Base-by-base conservation (phyloP, 1,140 invertebrate species). In the Sarcophaga peregrina region DNA sequence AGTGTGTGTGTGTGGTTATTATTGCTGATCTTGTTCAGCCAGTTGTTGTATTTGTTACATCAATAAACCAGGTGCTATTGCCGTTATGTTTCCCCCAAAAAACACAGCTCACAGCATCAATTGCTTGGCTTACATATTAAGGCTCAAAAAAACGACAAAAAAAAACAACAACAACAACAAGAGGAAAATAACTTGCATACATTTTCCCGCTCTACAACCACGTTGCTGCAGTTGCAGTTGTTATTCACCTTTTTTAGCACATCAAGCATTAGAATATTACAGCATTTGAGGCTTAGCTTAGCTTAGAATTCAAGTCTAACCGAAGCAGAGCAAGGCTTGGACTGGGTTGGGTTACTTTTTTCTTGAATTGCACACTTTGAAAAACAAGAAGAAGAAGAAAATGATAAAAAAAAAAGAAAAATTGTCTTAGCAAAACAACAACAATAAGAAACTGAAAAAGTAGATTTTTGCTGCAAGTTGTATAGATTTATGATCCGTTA, bases 401-500 rank as follows among this genome's bases (percentile, higher is more conserved):
- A n/a, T n/a, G n/a, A n/a, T n/a, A n/a, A n/a, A n/a, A n/a, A n/a
- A n/a, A n/a, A 4, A 37, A 37, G 4, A 37, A 37, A 4, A 37
- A 37, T 37, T 37, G 25, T 37, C 1, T 1, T 37, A 37, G 25
- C 25, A 37, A 37, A 37, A 37, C 25, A 37, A 37, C 25, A 37
- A 37, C 25, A 37, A 37, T 37, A 37, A 37, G 25, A 37, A 37
- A 4, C 25, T 2, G 25, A 37, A 37, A 37, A 37, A 37, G 25
- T 72, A 17, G 62, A 17, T 25, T 20, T 50, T 20, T 52, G 25
- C 25, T 78, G 50, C 75, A 20, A 11, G 47, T 8, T 20, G 47
- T 52, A 78, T 78, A 78, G 75, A 78, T 78, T 78, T 78, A 78
- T 78, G 75, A 78, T 78, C 75, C 75, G 75, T 78, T 78, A 78